phyloP scores from a whole-genome alignment of 2,888 invertebrate genomes.

The Glomeris marginata region DNA sequence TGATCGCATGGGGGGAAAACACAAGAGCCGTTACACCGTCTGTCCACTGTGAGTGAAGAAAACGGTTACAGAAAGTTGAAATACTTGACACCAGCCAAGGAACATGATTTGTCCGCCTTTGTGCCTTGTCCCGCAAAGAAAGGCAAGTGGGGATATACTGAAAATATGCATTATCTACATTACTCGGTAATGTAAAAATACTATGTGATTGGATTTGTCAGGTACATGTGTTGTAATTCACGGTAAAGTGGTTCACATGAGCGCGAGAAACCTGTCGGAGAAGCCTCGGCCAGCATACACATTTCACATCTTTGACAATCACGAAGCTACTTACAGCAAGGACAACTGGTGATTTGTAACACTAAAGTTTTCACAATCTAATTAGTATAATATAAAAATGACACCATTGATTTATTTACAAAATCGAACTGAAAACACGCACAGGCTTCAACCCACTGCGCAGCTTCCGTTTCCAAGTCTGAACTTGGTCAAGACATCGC shows the following conservation, averaged over 20 bases:
- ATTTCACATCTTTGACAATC: conserved; percentile 77
- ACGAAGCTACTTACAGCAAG: conserved; percentile 53
- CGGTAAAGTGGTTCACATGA: conserved; percentile 85
- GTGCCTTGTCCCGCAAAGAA: conserved; percentile 63
- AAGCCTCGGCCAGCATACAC: conserved; percentile 87
- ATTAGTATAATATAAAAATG: no score
- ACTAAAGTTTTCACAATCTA: conserved; percentile 1
- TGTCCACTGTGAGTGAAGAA: conserved; percentile 55
- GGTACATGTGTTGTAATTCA: conserved; percentile 79
- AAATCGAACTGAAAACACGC: no score
- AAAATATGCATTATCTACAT: not conserved
- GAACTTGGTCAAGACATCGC: no score
- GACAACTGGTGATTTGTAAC: conserved; percentile 55
- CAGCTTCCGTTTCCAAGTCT: conserved; percentile 43
- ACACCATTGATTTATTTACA: no score
- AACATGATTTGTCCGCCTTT: conserved; percentile 48
- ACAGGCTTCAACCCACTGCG: conserved; percentile 47
- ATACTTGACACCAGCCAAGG: conserved; percentile 43
- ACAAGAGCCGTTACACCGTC: conserved; percentile 19
- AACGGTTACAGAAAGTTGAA: conserved; percentile 39
- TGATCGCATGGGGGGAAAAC: no score
- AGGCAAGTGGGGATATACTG: conserved; percentile 39
- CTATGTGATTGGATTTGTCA: conserved; percentile 26
- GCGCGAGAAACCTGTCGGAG: conserved; percentile 65
- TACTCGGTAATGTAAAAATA: not conserved